Conservation (phyloP, 2,797 vertebrate species). For the Parauchenoglanis punctatus region DNA sequence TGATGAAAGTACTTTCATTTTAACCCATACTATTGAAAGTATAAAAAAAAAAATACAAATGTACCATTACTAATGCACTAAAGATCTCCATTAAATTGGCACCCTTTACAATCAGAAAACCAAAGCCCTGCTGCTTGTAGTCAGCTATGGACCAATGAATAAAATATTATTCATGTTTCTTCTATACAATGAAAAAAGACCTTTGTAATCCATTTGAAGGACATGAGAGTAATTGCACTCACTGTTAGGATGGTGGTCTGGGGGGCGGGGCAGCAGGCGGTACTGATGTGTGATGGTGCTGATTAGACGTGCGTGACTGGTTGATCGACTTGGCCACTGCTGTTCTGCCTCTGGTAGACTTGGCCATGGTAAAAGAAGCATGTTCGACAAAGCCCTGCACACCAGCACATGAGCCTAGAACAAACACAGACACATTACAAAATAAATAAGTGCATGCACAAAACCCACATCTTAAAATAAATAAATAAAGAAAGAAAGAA, state of each 20-base stretch:
- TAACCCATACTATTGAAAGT: background rate
- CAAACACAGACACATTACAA: constrained; percentile 16
- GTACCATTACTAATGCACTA: background rate
- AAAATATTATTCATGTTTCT: background rate
- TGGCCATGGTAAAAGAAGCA: constrained; percentile 92
- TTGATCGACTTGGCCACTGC: constrained; percentile 92
- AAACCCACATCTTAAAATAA: background rate
- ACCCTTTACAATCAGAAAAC: background rate
- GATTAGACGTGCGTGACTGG: constrained; percentile 87
- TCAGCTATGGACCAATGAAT: background rate
- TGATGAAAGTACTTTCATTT: background rate
- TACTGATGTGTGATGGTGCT: constrained; percentile 89
- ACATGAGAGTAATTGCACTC: constrained; percentile 60
- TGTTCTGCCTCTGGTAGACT: constrained; percentile 91
- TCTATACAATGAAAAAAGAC: background rate
- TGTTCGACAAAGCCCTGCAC: constrained; percentile 92
- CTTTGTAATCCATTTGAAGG: background rate
- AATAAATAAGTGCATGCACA: constrained; percentile 20
- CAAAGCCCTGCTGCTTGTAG: background rate
- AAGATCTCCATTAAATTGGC: background rate
- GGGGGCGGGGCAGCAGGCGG: constrained; percentile 77
- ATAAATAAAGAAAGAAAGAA: background rate
- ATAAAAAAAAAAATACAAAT: background rate
- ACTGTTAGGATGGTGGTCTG: constrained; percentile 77
- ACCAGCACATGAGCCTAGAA: constrained; percentile 90